phyloP scores from a whole-genome alignment of 2,797 vertebrate genomes.

The Steatocranus sp. region DNA sequence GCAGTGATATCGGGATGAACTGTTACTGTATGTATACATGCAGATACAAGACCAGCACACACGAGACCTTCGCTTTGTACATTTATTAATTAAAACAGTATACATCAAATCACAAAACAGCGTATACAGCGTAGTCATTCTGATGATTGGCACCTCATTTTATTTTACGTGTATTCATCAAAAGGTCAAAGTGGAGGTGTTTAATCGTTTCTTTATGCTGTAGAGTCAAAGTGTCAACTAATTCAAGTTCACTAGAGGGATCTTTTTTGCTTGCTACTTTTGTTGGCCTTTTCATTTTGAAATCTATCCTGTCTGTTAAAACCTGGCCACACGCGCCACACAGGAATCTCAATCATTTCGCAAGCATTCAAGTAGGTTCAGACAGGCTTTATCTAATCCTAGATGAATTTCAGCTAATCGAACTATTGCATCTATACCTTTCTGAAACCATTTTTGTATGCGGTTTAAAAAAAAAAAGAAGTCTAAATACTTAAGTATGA shows the following conservation, averaged over 20 bases:
- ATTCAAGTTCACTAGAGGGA: background rate
- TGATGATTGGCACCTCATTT: background rate
- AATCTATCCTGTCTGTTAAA: background rate
- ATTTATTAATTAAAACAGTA: slow-evolving; percentile 32
- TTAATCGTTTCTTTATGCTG: background rate
- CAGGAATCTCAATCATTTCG: background rate
- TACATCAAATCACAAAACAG: background rate
- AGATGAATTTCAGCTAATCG: background rate
- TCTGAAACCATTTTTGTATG: background rate
- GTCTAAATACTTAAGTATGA: background rate
- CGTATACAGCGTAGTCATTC: background rate
- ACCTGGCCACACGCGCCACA: background rate
- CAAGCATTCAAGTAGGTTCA: background rate
- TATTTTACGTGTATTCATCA: background rate
- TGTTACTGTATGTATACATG: background rate
- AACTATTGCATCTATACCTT: background rate
- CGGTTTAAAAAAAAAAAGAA: background rate
- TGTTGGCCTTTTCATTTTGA: background rate
- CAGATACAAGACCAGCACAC: slow-evolving; percentile 25
- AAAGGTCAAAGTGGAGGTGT: background rate
- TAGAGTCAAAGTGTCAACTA: background rate
- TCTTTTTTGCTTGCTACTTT: background rate
- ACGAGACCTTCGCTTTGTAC: background rate
- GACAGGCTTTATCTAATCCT: background rate
- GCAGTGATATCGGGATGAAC: background rate